These are phyloP conservation scores for Eristalinus aeneus DNA, from an alignment of 2,888 invertebrate species.

Conservation along the genomic window DNA sequence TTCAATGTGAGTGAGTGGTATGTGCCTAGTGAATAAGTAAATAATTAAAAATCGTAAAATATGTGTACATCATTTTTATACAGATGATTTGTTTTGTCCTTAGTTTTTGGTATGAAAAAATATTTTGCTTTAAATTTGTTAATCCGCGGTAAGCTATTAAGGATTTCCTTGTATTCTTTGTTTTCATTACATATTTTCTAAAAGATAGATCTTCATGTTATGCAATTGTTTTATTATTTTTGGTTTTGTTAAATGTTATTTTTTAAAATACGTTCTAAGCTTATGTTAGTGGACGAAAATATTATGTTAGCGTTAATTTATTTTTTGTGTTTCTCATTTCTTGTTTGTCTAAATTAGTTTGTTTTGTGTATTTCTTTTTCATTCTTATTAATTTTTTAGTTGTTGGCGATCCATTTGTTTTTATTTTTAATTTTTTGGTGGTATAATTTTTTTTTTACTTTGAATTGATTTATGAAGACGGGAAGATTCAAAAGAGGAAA, in stretches of 20 bases:
- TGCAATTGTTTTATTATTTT: constrained; percentile 19
- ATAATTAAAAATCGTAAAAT: constrained; percentile 46
- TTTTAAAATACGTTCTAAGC: constrained; percentile 67
- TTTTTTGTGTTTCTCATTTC: constrained; percentile 47
- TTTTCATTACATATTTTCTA: constrained; percentile 42
- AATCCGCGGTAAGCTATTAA: constrained; percentile 51
- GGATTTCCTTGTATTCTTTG: constrained; percentile 7
- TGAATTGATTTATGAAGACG: neutral
- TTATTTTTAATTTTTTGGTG: constrained; percentile 40
- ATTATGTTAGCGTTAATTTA: constrained; percentile 67
- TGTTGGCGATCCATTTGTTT: constrained; percentile 42
- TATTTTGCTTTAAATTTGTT: constrained; percentile 19
- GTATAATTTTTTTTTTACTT: constrained; percentile 26
- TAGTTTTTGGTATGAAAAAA: constrained; percentile 60
- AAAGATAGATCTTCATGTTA: constrained; percentile 53
- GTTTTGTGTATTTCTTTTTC: constrained; percentile 43
- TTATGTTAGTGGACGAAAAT: constrained; percentile 71
- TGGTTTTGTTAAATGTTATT: constrained; percentile 38
- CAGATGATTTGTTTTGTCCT: constrained; percentile 27
- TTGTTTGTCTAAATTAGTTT: constrained; percentile 57
- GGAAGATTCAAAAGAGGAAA: neutral
- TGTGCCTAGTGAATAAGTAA: constrained; percentile 56
- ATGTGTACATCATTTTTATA: constrained; percentile 22
- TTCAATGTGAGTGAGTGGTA: constrained; percentile 20
- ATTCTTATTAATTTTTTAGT: constrained; percentile 34